phyloP scores from a whole-genome alignment of 2,797 vertebrate species.

The Poeciliopsis gracilis region DNA sequence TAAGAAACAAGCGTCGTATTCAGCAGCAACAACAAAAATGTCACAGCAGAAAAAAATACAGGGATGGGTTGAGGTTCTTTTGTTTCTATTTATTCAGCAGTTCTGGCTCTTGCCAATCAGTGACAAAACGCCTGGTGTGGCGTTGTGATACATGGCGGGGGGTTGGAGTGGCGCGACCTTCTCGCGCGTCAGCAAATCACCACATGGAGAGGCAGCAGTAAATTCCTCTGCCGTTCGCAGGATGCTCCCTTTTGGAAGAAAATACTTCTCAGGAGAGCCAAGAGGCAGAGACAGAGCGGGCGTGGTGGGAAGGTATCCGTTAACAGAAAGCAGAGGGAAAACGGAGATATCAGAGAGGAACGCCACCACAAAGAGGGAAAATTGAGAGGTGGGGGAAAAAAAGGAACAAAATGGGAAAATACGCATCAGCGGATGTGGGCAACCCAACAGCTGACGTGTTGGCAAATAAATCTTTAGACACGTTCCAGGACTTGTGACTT shows the following conservation, averaged over 20 bases:
- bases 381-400: slow-evolving; percentile 6
- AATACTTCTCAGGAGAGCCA: slow-evolving; percentile 25
- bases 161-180: slow-evolving; percentile 7
- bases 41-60: slow-evolving; percentile 32
- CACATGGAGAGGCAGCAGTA: slow-evolving; percentile 15
- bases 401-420: slow-evolving; percentile 23
- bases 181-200: slow-evolving; percentile 15
- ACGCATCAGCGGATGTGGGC: slow-evolving; percentile 42
- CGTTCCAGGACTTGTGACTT: slow-evolving; percentile 49
- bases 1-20: slow-evolving; percentile 57
- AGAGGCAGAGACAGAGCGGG: slow-evolving; percentile 16
- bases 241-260: slow-evolving; percentile 27
- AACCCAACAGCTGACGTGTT: slow-evolving; percentile 31
- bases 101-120: not conserved
- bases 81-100: not conserved
- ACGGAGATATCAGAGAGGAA: slow-evolving; percentile 29
- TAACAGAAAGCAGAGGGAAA: slow-evolving; percentile 34
- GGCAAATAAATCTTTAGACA: slow-evolving; percentile 33
- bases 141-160: not conserved
- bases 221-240: slow-evolving; percentile 31
- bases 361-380: slow-evolving; percentile 10
- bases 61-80: not conserved
- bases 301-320: slow-evolving; percentile 44
- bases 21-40: slow-evolving; percentile 26
- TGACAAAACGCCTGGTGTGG: not conserved